Base-by-base conservation (phyloP, 2,113 vertebrate genomes). In the Epinephelus lanceolatus region DNA sequence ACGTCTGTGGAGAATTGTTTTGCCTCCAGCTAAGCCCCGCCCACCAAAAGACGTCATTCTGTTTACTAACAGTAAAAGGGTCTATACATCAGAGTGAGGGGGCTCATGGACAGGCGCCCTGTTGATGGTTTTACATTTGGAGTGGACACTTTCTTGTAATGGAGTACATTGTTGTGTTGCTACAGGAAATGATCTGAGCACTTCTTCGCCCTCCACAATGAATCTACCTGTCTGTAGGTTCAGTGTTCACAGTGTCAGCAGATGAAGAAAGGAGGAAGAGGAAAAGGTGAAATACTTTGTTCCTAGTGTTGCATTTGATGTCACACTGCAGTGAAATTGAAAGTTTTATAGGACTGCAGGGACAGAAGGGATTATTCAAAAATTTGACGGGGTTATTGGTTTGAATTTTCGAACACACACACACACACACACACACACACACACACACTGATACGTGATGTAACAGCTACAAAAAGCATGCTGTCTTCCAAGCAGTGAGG, bases 361-460 rank as follows among this genome's bases (percentile, higher is more conserved):
- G 55, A 62, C 45, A 73, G n/a, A 65, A 9, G 21, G 51, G 30
- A 62, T 76, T 56, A 56, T 80, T 80, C 45, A 51, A 23, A 80
- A 56, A 57, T 51, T 40, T 65, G n/a, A 56, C 6, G 11, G 56
- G 52, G 52, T 79, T 78, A 47, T 86, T 53, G 63, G 70, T 78
- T 76, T 69, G 52, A 78, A 81, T 74, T 56, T 67, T 53, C 33
- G 27, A 56, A 62, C 30, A 37, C 6, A 37, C 40, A 45, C 62
- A 73, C 30, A 30, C 30, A 30, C 27, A 30, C 27, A 30, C 27
- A 30, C 27, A 30, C 30, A 30, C 30, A 37, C 33, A 37, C 40
- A 45, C 62, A 73, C 60, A 13, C n/a, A 14, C 62, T 23, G 61
- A 74, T 85, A 52, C 56, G 47, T 83, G 80, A 88, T 83, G 80